Evolutionary conservation across 2,113 vertebrate genomes (phyloP), one percentile per base, ranked within the genome.

Genomic region (Dunckerocampus dactyliophorus): DNA sequence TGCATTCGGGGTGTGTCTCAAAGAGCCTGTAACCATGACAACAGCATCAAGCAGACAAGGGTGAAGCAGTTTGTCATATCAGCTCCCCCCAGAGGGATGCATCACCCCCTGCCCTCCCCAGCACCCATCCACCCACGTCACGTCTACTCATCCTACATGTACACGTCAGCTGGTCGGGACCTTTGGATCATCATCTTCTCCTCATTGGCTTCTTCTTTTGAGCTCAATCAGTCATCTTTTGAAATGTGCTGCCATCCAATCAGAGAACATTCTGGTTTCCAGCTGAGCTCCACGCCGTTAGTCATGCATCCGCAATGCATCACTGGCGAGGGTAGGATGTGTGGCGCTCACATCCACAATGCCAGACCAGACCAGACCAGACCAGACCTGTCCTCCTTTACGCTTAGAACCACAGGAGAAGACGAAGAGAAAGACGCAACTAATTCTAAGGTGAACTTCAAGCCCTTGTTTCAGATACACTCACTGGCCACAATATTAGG

Each of bases 1-100:
- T 92, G 83, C 90, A 92, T 76, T 92, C 90, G 0, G 91, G 90
- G 70, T 92, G 91, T 47, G 90, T 91, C 83, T 92, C 91, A 74
- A 92, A 92, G 83, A 92, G 84, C 84, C 91, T 92, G 89, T 88
- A 62, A 48, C 69, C 71, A 88, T 68, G 72, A 86, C 74, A 80
- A 76, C 52, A 67, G 62, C 14, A 74, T 51, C 56, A 72, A 11
- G 20, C 62, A 65, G 24, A 54, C 62, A 57, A 53, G 60, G 11
- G 31, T 80, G 75, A 83, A 62, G 63, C 34, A 45, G 59, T 28
- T 58, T 55, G 64, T 77, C 63, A 72, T 46, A 31, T 43, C 63
- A 42, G 57, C 56, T 54, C 49, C 21, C 12, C 53, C 17, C 19
- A n/a, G 6, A 8, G 17, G 7, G 47, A 19, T 12, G 47, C 47